Conservation (phyloP, 2,113 vertebrate genomes). For the Octodon degus region DNA sequence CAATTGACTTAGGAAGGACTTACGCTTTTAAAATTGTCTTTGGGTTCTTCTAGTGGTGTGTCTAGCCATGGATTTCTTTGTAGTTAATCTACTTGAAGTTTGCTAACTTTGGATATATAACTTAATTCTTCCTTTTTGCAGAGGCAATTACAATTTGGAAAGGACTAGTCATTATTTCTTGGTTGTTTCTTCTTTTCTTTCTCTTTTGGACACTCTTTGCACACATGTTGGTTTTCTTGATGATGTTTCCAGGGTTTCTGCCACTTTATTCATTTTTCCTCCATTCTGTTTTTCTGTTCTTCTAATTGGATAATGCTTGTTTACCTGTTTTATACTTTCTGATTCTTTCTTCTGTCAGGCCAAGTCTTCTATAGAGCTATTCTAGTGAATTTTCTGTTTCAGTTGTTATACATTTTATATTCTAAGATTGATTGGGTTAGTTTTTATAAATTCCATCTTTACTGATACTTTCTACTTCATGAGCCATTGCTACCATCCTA, state of each 20-base stretch:
- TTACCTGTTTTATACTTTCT: neutral
- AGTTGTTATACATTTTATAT: neutral
- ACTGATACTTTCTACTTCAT: neutral
- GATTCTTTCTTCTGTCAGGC: neutral
- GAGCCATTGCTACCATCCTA: neutral
- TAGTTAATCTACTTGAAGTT: neutral
- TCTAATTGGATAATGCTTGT: neutral
- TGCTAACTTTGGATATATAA: neutral
- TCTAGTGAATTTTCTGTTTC: neutral
- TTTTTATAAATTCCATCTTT: neutral
- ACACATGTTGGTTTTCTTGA: rapidly evolving
- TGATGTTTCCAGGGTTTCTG: neutral
- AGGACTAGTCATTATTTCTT: neutral
- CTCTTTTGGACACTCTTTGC: neutral
- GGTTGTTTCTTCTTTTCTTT: neutral
- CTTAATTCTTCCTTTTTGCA: neutral
- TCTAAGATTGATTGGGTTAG: neutral
- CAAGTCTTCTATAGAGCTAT: neutral
- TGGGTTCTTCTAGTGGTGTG: neutral
- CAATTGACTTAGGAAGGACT: neutral
- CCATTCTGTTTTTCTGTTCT: neutral
- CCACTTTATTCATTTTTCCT: neutral
- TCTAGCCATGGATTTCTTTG: neutral
- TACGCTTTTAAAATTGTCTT: neutral
- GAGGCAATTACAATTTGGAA: neutral